A percentile compares a stretch with the other conserved stretches of the same genome.
These are phyloP conservation scores for Paraescarpia echinospica DNA, from an alignment of 1,140 invertebrate species.

Conservation along the genomic window DNA sequence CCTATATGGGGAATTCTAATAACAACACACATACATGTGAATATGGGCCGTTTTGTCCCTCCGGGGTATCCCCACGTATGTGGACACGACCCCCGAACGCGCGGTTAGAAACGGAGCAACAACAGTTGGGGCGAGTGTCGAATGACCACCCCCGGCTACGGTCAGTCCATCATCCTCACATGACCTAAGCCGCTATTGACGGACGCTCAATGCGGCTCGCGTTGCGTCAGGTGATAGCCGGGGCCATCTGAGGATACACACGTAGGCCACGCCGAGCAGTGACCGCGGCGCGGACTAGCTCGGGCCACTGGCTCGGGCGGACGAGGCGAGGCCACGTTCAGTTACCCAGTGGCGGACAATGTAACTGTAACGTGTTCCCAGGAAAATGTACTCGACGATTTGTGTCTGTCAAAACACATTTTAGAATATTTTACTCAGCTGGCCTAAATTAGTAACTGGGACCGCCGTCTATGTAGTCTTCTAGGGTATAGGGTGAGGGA, in stretches of 20 bases:
- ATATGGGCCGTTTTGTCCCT: not conserved
- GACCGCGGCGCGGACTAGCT: not conserved
- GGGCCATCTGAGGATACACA: not conserved
- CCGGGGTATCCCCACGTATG: too few species aligned
- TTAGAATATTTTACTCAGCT: too few species aligned
- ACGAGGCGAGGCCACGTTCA: too few species aligned
- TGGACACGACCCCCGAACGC: not conserved
- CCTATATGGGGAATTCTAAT: not conserved
- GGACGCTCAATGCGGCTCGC: not conserved
- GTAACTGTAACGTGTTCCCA: not conserved
- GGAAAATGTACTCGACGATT: too few species aligned
- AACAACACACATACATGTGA: not conserved
- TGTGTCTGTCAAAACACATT: too few species aligned
- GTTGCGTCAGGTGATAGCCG: not conserved
- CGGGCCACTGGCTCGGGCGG: not conserved
- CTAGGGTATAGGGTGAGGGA: too few species aligned
- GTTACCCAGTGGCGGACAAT: too few species aligned
- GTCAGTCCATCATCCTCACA: not conserved
- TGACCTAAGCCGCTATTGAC: not conserved
- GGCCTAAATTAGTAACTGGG: too few species aligned
- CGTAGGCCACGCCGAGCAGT: not conserved
- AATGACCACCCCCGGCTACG: not conserved
- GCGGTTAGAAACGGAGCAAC: not conserved
- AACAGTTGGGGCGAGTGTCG: not conserved
- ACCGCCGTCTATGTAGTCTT: too few species aligned